Evolutionary conservation across 2,797 vertebrate species (phyloP), one percentile per base, ranked within the genome.

Genomic region (Bovichtus variegatus): DNA sequence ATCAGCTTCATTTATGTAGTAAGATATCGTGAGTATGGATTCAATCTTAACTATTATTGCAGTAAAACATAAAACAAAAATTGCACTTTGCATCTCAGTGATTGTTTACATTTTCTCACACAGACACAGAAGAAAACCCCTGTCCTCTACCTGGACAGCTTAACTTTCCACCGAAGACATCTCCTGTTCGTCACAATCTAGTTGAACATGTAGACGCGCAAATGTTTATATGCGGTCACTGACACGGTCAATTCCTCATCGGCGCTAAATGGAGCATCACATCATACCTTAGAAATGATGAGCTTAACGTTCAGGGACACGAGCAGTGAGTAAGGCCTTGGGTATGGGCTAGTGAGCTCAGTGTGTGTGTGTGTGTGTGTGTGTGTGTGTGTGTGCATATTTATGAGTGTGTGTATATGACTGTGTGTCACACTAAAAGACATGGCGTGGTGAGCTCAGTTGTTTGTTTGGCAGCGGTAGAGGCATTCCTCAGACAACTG

Each of bases 401-500:
- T 25, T 61, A 21, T 67, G 40, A 31, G 59, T 53, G 72, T 78
- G 83, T 81, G 78, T 78, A 73, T 70, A 38, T 76, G 75, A 61
- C 21, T 84, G 74, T 65, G 76, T 85, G 80, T 81, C 58, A 70
- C 53, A 62, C 70, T 78, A 40, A 63, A 69, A 81, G 74, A 78
- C 76, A 78, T 75, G 80, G 71, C n/a, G 25, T 10, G 54, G 79
- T 87, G 89, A 90, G 88, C 85, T 92, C 88, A 87, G 84, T 78
- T 91, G 87, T 88, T 83, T 86, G 82, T 89, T 82, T 89, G 88
- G 88, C 88, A 89, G 78, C 0, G 6, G 67, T 4, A 62, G 64
- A 86, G 85, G 65, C 83, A 94, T 93, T 90, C 87, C 87, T 73
- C 69, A 69, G 82, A 90, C 93, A 91, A 92, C 92, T 93, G 91